Percentiles rank a stretch among this genome's conserved stretches.
Conservation (phyloP, 2,888 invertebrate genomes). For the Nomada fabriciana region DNA sequence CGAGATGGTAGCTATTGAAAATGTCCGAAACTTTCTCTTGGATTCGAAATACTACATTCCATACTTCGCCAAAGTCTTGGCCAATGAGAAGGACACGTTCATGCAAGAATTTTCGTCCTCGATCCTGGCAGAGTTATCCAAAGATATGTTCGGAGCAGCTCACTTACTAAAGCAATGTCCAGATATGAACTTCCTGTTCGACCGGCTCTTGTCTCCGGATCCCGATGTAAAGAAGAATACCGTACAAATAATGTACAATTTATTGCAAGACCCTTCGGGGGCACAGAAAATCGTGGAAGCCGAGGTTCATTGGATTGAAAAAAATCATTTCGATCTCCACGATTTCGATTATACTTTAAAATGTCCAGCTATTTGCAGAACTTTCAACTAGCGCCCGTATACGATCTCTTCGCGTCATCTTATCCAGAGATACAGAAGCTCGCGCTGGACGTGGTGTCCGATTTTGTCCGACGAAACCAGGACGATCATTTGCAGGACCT, state of each 20-base stretch:
- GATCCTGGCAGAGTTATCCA: conserved; percentile 85
- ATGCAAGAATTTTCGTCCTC: conserved; percentile 86
- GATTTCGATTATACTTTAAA: not conserved
- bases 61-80: conserved; percentile 84
- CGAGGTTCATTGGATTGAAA: conserved; percentile 61
- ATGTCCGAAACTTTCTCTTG: conserved; percentile 85
- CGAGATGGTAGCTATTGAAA: conserved; percentile 85
- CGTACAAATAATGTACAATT: conserved; percentile 86
- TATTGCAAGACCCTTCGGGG: conserved; percentile 85
- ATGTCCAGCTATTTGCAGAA: conserved; percentile 75
- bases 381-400: conserved; percentile 85
- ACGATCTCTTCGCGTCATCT: conserved; percentile 85
- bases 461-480: conserved; percentile 85
- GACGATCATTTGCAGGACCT: conserved; percentile 85
- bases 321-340: not conserved
- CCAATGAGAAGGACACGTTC: conserved; percentile 85
- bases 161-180: conserved; percentile 84
- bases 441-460: conserved; percentile 85
- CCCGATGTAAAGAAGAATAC: conserved; percentile 87
- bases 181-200: conserved; percentile 84
- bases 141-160: conserved; percentile 85
- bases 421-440: conserved; percentile 86
- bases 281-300: conserved; percentile 82
- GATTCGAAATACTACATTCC: conserved; percentile 83
- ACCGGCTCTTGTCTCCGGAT: conserved; percentile 85